Conservation (phyloP, 2,113 vertebrate species). For the Acrocephalus arundinaceus region DNA sequence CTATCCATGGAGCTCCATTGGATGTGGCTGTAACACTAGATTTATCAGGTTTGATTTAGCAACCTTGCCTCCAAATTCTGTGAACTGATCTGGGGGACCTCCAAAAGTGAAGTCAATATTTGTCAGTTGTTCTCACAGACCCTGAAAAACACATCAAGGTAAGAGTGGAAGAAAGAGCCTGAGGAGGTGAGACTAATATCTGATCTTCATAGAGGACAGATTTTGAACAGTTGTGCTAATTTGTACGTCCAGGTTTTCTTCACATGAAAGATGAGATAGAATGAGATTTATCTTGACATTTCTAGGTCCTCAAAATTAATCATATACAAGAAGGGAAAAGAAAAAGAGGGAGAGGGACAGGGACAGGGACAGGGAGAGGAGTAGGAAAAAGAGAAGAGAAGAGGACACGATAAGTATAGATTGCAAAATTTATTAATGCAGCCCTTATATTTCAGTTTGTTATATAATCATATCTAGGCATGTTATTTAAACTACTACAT, state of each 20-base stretch:
- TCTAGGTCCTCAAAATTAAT: not conserved
- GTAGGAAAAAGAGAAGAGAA: not conserved
- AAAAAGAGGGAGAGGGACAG: no score
- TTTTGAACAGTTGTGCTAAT: not conserved
- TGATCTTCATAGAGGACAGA: not conserved
- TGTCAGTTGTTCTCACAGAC: not conserved
- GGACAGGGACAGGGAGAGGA: not conserved
- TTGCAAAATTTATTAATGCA: not conserved
- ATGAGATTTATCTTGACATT: not conserved
- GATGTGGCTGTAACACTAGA: not conserved
- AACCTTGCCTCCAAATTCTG: not conserved
- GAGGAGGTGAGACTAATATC: not conserved
- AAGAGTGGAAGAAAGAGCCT: not conserved
- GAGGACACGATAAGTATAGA: not conserved
- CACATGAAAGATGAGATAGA: not conserved
- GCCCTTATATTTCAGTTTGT: not conserved
- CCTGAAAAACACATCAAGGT: not conserved
- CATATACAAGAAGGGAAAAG: not conserved
- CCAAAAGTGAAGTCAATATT: not conserved
- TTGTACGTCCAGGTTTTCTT: not conserved
- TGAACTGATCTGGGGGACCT: not conserved
- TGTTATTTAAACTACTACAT: not conserved
- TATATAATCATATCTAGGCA: not conserved
- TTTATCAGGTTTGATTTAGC: not conserved
- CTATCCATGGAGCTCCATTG: not conserved